phyloP scores from a whole-genome alignment of 2,888 invertebrate species.

The Halictus ligatus region DNA sequence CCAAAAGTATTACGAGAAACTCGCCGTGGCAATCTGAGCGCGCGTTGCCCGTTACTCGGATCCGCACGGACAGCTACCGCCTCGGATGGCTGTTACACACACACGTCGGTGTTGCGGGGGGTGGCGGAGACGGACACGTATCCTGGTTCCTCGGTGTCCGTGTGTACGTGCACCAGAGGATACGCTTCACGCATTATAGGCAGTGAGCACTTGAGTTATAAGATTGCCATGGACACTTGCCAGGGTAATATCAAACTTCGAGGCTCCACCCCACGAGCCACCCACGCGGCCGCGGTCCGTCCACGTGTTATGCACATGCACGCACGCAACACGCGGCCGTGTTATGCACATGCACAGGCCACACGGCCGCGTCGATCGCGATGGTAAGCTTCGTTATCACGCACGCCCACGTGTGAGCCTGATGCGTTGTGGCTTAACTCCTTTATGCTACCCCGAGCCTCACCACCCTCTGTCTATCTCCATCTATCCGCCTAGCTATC shows the following conservation, averaged over 20 bases:
- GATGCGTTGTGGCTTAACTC: constrained; percentile 68
- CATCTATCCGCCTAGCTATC: background rate
- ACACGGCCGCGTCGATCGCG: constrained; percentile 57
- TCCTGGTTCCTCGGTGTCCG: background rate
- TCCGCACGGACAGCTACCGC: constrained; percentile 21
- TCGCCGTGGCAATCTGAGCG: constrained; percentile 69
- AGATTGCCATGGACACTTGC: constrained; percentile 81
- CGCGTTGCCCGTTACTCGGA: constrained; percentile 48
- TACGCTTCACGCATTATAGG: constrained; percentile 72
- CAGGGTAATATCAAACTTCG: constrained; percentile 81
- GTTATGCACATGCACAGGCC: constrained; percentile 64
- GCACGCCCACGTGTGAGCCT: constrained; percentile 73
- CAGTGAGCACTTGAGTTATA: constrained; percentile 79
- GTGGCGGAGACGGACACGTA: background rate
- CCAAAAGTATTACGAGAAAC: constrained; percentile 78
- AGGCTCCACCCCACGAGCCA: constrained; percentile 64
- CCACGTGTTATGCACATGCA: constrained; percentile 1
- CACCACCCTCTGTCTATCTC: constrained; percentile 25
- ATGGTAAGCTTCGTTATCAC: constrained; percentile 78
- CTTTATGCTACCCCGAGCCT: constrained; percentile 61
- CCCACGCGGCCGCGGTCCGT: constrained; percentile 33
- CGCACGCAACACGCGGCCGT: constrained; percentile 11
- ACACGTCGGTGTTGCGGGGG: background rate
- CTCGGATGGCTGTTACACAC: constrained; percentile 6
- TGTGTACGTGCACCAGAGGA: constrained; percentile 30